phyloP scores from a whole-genome alignment of 2,113 vertebrate species.

The Saguinus imperator region DNA sequence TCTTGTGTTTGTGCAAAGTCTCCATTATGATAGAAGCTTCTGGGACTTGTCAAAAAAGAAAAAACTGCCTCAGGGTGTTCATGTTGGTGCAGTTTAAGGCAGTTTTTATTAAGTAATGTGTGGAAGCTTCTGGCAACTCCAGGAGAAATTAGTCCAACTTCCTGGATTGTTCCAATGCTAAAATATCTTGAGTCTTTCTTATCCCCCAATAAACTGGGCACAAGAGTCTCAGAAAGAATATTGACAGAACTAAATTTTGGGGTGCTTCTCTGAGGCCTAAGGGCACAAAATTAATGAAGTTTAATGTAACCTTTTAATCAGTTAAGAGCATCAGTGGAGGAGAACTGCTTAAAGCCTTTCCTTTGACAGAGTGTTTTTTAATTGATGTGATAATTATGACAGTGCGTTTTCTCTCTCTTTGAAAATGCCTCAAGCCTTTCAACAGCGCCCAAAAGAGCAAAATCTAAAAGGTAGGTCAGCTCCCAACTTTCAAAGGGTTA shows the following conservation, averaged over 20 bases:
- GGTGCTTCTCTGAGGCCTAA: not conserved
- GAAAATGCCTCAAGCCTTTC: not conserved
- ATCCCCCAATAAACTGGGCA: not conserved
- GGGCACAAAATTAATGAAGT: not conserved
- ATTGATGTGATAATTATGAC: not conserved
- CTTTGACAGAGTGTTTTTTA: not conserved
- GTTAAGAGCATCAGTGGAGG: conserved; percentile 31
- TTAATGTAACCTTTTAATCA: conserved; percentile 19
- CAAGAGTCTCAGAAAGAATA: not conserved
- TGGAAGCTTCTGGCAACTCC: not conserved
- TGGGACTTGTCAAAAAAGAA: conserved; percentile 2
- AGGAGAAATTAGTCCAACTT: not conserved
- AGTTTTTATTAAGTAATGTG: conserved; percentile 48
- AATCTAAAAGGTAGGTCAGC: not conserved
- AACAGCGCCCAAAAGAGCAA: not conserved
- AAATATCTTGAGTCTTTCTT: not conserved
- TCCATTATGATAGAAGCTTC: conserved; percentile 54
- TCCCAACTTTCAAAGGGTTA: not conserved
- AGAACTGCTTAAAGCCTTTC: conserved; percentile 46
- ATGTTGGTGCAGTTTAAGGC: conserved; percentile 27
- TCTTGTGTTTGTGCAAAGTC: not conserved
- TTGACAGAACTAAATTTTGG: not conserved
- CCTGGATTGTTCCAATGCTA: not conserved
- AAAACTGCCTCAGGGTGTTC: not conserved
- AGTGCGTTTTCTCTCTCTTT: not conserved